Conservation (phyloP, 2,888 invertebrate species). For the Apoderus coryli region DNA sequence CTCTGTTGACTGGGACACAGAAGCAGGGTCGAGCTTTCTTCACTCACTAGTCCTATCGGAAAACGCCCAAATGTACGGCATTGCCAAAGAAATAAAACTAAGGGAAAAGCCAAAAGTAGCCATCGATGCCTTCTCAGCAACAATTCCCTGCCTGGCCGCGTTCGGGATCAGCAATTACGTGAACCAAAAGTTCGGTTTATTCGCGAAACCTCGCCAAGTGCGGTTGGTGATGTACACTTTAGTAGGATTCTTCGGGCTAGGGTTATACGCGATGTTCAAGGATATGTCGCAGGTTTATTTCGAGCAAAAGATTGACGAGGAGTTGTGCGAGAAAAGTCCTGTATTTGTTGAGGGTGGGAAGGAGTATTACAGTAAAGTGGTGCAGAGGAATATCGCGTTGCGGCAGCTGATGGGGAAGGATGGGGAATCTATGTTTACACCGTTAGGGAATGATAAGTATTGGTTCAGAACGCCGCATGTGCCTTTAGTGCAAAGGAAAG, state of each 20-base stretch:
- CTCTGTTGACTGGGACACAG: slow-evolving; percentile 48
- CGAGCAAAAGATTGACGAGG: slow-evolving; percentile 48
- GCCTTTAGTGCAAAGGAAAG: slow-evolving; percentile 49
- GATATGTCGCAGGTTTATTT: slow-evolving; percentile 47
- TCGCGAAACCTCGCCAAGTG: slow-evolving; percentile 36
- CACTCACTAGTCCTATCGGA: slow-evolving; percentile 59
- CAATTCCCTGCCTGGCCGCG: slow-evolving; percentile 34
- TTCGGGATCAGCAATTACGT: slow-evolving; percentile 36
- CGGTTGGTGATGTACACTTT: slow-evolving; percentile 39
- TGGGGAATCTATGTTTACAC: slow-evolving; percentile 47
- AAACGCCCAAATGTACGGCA: slow-evolving; percentile 64
- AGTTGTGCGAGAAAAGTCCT: slow-evolving; percentile 42
- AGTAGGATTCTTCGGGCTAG: slow-evolving; percentile 40
- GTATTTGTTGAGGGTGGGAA: slow-evolving; percentile 58
- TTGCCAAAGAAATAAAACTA: slow-evolving; percentile 59
- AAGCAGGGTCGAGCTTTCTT: slow-evolving; percentile 45
- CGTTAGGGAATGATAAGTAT: slow-evolving; percentile 54
- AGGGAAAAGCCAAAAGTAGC: slow-evolving; percentile 43
- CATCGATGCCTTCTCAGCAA: slow-evolving; percentile 40
- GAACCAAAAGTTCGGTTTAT: slow-evolving; percentile 41
- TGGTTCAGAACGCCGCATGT: slow-evolving; percentile 47
- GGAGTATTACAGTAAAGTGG: slow-evolving; percentile 58
- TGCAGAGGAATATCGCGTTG: slow-evolving; percentile 60
- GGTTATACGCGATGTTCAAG: slow-evolving; percentile 47
- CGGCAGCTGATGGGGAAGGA: slow-evolving; percentile 46